phyloP scores from a whole-genome alignment of 2,113 vertebrate species.

The Platycercus adscitus region DNA sequence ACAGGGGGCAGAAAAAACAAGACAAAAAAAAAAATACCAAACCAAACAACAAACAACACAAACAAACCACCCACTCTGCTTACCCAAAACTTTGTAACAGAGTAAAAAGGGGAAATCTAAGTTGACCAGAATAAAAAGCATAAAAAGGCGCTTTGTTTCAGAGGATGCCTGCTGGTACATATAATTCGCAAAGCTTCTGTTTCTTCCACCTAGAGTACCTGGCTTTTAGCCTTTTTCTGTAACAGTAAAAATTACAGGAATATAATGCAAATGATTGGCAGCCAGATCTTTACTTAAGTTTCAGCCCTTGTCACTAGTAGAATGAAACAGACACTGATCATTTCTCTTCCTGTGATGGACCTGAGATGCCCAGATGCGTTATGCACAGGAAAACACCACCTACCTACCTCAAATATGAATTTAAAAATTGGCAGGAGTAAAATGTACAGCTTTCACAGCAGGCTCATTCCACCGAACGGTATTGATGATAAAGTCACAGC shows the following conservation, averaged over 20 bases:
- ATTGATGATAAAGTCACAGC: neutral
- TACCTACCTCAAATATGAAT: neutral
- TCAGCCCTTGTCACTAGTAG: neutral
- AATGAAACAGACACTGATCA: neutral
- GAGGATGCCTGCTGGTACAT: neutral
- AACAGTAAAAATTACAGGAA: neutral
- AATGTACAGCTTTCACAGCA: neutral
- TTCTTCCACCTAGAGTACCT: neutral
- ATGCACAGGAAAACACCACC: neutral
- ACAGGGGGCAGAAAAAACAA: neutral
- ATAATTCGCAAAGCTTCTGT: neutral
- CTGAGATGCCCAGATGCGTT: neutral
- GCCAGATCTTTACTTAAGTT: neutral
- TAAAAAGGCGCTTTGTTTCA: neutral
- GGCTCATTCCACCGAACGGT: neutral
- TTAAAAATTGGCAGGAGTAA: neutral
- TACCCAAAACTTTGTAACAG: neutral
- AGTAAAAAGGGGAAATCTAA: neutral
- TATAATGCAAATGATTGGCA: neutral
- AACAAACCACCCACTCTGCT: neutral
- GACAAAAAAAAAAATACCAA: neutral
- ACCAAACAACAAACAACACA: too few species aligned
- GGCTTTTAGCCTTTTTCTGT: neutral
- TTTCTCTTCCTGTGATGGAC: neutral
- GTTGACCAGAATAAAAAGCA: neutral